Evolutionary conservation across 2,888 invertebrate genomes (phyloP).

Genomic region (Prosapia bicincta): DNA sequence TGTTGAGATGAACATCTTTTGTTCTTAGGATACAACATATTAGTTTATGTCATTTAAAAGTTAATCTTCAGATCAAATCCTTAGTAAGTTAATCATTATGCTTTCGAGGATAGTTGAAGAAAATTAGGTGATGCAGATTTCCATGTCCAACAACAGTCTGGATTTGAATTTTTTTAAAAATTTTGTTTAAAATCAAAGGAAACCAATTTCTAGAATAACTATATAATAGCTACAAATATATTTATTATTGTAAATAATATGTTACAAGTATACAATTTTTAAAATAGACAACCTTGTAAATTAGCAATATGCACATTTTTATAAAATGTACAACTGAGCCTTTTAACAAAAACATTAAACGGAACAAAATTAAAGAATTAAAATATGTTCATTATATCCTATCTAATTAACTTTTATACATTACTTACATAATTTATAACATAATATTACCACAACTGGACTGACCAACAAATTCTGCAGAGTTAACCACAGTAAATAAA

Average conservation of each 20-base stretch:
- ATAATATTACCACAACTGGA: not conserved
- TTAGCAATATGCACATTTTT: not conserved
- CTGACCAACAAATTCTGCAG: not conserved
- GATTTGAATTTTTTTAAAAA: too few relatives aligned
- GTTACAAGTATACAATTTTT: slow-evolving; percentile 28
- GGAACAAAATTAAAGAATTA: not conserved
- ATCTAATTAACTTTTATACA: not conserved
- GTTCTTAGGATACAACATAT: too few relatives aligned
- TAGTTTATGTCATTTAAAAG: too few relatives aligned
- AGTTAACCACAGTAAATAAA: not conserved
- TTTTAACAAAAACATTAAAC: not conserved
- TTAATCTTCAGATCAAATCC: too few relatives aligned
- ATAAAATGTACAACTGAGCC: not conserved
- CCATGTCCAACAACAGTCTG: too few relatives aligned
- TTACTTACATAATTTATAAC: not conserved
- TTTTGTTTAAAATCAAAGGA: too few relatives aligned
- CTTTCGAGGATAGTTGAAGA: too few relatives aligned
- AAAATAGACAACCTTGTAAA: slow-evolving; percentile 3
- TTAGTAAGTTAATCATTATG: too few relatives aligned
- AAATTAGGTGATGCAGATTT: too few relatives aligned
- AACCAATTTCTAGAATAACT: too few relatives aligned
- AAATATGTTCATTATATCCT: not conserved
- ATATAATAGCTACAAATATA: slow-evolving; percentile 21
- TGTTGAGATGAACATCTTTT: too few relatives aligned
- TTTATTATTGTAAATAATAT: slow-evolving; percentile 25